A percentile compares a stretch with the other conserved stretches of the same genome.
Conservation (phyloP, 2,113 vertebrate species). For the Sapayoa aenigma region DNA sequence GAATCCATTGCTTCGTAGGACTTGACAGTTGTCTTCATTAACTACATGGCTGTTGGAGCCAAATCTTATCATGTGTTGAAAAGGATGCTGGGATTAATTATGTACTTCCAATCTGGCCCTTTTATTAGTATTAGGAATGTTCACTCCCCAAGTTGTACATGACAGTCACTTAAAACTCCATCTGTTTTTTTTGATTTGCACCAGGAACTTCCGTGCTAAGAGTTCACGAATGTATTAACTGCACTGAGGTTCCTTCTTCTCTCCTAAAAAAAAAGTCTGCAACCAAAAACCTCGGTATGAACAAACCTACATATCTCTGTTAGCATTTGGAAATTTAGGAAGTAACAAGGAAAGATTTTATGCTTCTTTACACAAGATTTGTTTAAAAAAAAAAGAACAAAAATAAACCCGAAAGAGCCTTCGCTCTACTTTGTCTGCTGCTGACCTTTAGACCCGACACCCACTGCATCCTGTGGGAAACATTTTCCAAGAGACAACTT, state of each 20-base stretch:
- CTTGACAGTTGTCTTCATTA: background rate
- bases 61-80: slow-evolving; percentile 34
- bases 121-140: slow-evolving; percentile 20
- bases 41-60: background rate
- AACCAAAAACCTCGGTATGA: background rate
- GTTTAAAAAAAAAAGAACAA: background rate
- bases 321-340: background rate
- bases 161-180: slow-evolving; percentile 39
- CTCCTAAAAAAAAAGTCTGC: background rate
- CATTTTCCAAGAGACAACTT: background rate
- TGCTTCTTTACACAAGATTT: background rate
- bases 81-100: background rate
- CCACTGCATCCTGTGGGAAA: slow-evolving; percentile 53
- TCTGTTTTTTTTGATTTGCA: slow-evolving; percentile 55
- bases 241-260: background rate
- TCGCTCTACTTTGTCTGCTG: background rate
- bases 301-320: background rate
- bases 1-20: background rate
- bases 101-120: slow-evolving; percentile 28
- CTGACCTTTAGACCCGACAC: slow-evolving; percentile 59
- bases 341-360: background rate
- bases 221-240: background rate
- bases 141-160: background rate
- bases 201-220: slow-evolving; percentile 1
- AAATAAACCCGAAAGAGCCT: background rate